Percentiles rank a stretch among this genome's conserved stretches.
Conservation (phyloP, 2,797 vertebrate species). For the Megaceryle alcyon region DNA sequence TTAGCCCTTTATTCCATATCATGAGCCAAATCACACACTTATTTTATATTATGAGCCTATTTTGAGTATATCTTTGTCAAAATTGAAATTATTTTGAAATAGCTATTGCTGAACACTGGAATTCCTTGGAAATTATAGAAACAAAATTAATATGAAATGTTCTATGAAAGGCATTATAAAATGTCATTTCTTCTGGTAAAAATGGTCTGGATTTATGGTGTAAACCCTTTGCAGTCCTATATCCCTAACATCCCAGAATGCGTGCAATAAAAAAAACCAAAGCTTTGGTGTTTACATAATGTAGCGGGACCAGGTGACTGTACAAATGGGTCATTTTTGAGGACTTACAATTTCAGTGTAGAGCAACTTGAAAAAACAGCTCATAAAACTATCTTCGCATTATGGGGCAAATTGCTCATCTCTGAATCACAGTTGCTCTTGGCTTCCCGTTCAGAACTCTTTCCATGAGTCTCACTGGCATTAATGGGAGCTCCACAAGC, state of each 20-base stretch:
- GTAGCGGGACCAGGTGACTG: not conserved
- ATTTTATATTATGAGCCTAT: not conserved
- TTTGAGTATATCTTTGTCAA: not conserved
- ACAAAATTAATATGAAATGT: not conserved
- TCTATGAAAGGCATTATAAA: not conserved
- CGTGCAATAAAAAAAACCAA: not conserved
- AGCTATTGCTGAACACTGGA: not conserved
- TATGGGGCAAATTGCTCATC: conserved; percentile 64
- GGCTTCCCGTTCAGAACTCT: not conserved
- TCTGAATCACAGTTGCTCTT: conserved; percentile 46
- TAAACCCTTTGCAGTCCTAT: not conserved
- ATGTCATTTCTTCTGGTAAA: not conserved
- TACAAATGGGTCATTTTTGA: not conserved
- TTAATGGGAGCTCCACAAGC: conserved; percentile 52
- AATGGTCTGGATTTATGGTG: not conserved
- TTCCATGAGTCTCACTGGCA: not conserved
- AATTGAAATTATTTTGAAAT: not conserved
- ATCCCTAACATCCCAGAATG: not conserved
- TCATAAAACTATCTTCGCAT: conserved; percentile 4
- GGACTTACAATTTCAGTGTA: not conserved
- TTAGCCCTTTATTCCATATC: not conserved
- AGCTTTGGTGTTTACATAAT: not conserved
- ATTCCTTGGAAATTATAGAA: not conserved
- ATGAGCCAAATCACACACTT: not conserved
- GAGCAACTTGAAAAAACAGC: conserved; percentile 10